Evolutionary conservation across 2,113 vertebrate genomes (phyloP).

Genomic region (Lanius collurio): DNA sequence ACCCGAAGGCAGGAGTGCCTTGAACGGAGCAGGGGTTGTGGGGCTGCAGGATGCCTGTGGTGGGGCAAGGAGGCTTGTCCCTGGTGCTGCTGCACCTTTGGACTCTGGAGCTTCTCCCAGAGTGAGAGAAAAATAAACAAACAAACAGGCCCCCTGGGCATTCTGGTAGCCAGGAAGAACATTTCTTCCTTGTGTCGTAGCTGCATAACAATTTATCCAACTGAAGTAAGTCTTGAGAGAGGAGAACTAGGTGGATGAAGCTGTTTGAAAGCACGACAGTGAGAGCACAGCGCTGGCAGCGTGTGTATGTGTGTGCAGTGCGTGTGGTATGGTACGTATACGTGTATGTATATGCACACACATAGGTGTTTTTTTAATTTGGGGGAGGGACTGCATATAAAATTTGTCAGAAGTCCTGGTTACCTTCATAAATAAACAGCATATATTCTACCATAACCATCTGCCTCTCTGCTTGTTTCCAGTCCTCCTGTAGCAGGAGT

Average conservation of each 20-base stretch:
- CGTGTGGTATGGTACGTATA: slow-evolving; percentile 43
- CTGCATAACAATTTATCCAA: not conserved
- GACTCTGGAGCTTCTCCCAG: slow-evolving; percentile 23
- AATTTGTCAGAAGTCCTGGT: slow-evolving; percentile 49
- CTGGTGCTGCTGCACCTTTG: slow-evolving; percentile 25
- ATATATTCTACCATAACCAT: slow-evolving; percentile 31
- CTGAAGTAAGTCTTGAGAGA: not conserved
- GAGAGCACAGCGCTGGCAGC: not conserved
- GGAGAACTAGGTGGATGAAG: not conserved
- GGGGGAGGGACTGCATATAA: not conserved
- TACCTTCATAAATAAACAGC: slow-evolving; percentile 67
- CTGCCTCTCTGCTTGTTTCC: not conserved
- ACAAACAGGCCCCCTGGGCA: not conserved
- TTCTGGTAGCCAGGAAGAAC: not conserved
- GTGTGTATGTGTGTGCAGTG: not conserved
- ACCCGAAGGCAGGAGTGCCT: not conserved
- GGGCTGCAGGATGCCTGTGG: not conserved
- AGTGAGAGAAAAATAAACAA: not conserved
- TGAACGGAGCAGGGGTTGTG: not conserved
- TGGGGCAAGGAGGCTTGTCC: not conserved
- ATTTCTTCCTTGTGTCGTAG: not conserved
- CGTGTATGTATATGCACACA: slow-evolving; percentile 32
- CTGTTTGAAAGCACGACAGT: not conserved
- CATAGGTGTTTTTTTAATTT: not conserved
- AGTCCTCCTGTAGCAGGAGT: not conserved